Evolutionary conservation across 2,113 vertebrate genomes (phyloP).

Genomic region (Taurulus bubalis): DNA sequence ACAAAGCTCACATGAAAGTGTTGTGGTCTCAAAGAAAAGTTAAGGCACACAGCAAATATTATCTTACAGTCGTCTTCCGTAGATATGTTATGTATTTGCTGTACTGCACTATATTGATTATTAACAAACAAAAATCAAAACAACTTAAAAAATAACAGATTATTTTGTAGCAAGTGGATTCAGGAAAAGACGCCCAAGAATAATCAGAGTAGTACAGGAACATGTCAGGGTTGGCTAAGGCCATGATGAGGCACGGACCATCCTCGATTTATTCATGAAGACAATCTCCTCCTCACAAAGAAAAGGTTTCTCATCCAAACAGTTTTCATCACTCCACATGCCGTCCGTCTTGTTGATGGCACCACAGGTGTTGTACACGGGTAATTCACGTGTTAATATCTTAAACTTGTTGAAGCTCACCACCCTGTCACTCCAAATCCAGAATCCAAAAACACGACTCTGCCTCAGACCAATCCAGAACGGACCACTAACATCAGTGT

Average conservation of each 20-base stretch:
- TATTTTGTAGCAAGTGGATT: background rate
- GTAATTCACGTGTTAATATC: background rate
- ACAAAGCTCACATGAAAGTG: background rate
- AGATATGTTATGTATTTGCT: background rate
- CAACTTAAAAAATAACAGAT: background rate
- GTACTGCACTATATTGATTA: background rate
- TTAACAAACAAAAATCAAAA: background rate
- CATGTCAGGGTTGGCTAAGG: background rate
- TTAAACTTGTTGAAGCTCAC: conserved; percentile 59
- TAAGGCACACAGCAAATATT: background rate
- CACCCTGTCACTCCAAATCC: conserved; percentile 68
- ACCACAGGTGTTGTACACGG: conserved; percentile 56
- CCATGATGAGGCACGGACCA: no score
- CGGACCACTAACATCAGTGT: accelerated
- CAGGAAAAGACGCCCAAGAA: background rate
- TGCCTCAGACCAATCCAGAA: conserved; percentile 77
- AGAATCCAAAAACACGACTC: conserved; percentile 75
- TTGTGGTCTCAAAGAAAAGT: background rate
- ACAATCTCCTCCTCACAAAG: conserved; percentile 65
- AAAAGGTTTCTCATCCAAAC: background rate
- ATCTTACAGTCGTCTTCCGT: background rate
- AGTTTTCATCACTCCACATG: conserved; percentile 64
- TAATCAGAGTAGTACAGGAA: background rate
- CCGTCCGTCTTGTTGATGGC: background rate
- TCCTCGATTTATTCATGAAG: background rate